A percentile compares a stretch with the other conserved stretches of the same genome.
phyloP scores from a whole-genome alignment of 2,888 invertebrate species.

The Cerceris rybyensis region DNA sequence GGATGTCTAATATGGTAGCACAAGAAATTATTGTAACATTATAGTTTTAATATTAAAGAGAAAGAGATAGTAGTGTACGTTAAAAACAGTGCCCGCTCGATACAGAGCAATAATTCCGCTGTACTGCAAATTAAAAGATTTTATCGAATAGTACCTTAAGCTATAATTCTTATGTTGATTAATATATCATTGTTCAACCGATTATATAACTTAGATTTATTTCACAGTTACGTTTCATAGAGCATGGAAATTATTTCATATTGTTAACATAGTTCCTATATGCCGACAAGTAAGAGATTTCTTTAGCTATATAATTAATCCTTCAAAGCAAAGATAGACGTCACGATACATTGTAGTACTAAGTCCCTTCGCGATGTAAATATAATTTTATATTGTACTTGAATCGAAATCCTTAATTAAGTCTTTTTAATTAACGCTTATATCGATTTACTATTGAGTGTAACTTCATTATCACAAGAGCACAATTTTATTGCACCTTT shows the following conservation, averaged over 20 bases:
- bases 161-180: neutral
- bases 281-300: neutral
- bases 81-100: slow-evolving; percentile 56
- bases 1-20: slow-evolving; percentile 67
- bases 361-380: slow-evolving; percentile 9
- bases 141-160: neutral
- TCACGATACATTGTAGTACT: slow-evolving; percentile 3
- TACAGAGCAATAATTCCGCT: slow-evolving; percentile 55
- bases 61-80: slow-evolving; percentile 53
- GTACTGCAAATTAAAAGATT: neutral
- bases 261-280: neutral
- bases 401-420: slow-evolving; percentile 22
- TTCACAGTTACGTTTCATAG: slow-evolving; percentile 34
- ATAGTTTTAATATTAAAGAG: slow-evolving; percentile 44
- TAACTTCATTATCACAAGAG: slow-evolving; percentile 55
- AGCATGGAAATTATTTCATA: slow-evolving; percentile 25
- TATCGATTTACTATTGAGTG: slow-evolving; percentile 34
- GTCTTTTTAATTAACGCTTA: slow-evolving; percentile 23
- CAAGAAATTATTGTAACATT: slow-evolving; percentile 55
- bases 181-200: neutral
- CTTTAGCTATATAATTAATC: slow-evolving; percentile 7
- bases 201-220: slow-evolving; percentile 35
- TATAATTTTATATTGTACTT: slow-evolving; percentile 9
- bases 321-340: slow-evolving; percentile 16
- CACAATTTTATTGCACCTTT: slow-evolving; percentile 47